Conservation (phyloP, 2,888 invertebrate species). For the Sarcophaga rosellei region DNA sequence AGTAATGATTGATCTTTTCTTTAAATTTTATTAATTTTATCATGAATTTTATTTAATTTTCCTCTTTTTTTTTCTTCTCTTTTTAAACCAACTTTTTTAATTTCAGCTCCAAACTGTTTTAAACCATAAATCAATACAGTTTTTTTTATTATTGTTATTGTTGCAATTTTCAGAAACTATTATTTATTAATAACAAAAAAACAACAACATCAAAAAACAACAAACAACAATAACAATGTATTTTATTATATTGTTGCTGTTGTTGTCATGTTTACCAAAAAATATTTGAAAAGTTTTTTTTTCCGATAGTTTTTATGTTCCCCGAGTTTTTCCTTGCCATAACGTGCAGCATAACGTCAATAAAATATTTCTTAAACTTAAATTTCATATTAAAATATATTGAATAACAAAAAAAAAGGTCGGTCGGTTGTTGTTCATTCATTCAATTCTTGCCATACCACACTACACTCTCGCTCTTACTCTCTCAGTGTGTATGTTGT, state of each 20-base stretch:
- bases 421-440: too few relatives aligned
- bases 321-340: not conserved
- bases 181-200: conserved; percentile 31
- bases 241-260: conserved; percentile 46
- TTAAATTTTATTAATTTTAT: too few relatives aligned
- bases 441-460: not conserved
- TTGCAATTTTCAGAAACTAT: not conserved
- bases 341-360: conserved; percentile 33
- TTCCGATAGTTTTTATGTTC: not conserved
- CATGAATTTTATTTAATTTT: too few relatives aligned
- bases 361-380: conserved; percentile 46
- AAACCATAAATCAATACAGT: conserved; percentile 19
- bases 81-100: not conserved
- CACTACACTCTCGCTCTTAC: not conserved
- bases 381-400: not conserved
- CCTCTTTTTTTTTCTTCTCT: too few relatives aligned
- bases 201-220: not conserved
- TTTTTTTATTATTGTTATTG: not conserved
- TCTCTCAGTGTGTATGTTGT: too few relatives aligned
- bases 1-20: too few relatives aligned
- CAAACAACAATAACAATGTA: not conserved
- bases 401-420: not conserved
- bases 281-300: conserved; percentile 57
- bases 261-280: conserved; percentile 57
- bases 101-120: not conserved